These are phyloP conservation scores for Eira barbara DNA, from an alignment of 2,113 vertebrate species.

Conservation along the genomic window DNA sequence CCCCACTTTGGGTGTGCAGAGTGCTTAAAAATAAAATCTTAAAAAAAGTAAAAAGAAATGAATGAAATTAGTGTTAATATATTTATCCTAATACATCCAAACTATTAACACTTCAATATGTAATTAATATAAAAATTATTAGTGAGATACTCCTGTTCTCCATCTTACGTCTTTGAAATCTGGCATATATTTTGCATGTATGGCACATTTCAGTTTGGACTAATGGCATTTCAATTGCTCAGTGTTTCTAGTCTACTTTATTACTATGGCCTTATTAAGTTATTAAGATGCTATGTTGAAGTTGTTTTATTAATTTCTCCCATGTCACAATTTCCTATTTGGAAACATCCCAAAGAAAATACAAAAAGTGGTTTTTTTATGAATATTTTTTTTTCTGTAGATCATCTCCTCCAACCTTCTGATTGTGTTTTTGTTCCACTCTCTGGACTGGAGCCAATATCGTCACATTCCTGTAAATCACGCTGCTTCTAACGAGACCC, in stretches of 20 bases:
- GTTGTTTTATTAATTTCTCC: slow-evolving; percentile 26
- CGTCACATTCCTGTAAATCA: background rate
- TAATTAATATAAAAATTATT: background rate
- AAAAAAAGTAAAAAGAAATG: background rate
- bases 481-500: background rate
- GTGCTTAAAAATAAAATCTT: background rate
- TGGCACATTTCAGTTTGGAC: background rate
- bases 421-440: background rate
- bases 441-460: background rate
- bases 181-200: background rate
- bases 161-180: background rate
- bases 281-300: background rate
- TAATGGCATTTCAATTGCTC: background rate
- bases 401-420: background rate
- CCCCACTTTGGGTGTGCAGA: background rate
- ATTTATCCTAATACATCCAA: background rate
- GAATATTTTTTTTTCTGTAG: background rate
- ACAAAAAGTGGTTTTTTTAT: background rate
- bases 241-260: background rate
- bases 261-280: background rate
- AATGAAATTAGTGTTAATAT: background rate
- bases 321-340: background rate
- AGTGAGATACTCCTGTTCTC: background rate
- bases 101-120: background rate
- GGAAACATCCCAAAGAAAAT: slow-evolving; percentile 23